These are phyloP conservation scores for Okapia johnstoni DNA, from an alignment of 2,113 vertebrate genomes.

Conservation along the genomic window DNA sequence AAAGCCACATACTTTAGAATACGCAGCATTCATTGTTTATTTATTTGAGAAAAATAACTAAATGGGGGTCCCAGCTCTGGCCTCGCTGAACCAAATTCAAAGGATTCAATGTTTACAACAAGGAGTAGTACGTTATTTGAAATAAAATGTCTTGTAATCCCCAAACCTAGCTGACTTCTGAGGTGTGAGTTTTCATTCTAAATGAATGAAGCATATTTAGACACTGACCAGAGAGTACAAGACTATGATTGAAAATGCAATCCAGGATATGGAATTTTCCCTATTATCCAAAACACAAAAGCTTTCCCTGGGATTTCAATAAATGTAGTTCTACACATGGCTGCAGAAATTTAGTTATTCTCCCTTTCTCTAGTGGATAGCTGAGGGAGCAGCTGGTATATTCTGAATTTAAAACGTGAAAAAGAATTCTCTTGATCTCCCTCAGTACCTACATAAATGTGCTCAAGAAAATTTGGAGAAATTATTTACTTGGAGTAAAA, in stretches of 20 bases:
- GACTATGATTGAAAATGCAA: slow-evolving; percentile 45
- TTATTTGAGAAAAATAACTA: slow-evolving; percentile 30
- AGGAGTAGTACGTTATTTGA: slow-evolving; percentile 34
- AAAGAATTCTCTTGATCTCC: slow-evolving; percentile 23
- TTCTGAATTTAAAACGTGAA: slow-evolving; percentile 60
- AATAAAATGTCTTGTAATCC: slow-evolving; percentile 59
- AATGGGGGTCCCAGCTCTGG: slow-evolving; percentile 20
- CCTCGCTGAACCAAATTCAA: slow-evolving; percentile 26
- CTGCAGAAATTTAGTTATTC: slow-evolving; percentile 64
- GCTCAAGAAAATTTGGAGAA: slow-evolving; percentile 52
- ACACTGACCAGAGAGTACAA: background rate
- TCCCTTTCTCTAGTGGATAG: slow-evolving; percentile 60
- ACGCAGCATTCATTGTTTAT: slow-evolving; percentile 8
- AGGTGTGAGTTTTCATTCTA: slow-evolving; percentile 42
- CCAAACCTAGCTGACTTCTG: slow-evolving; percentile 39
- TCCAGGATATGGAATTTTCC: slow-evolving; percentile 57
- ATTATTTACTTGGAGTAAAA: slow-evolving; percentile 56
- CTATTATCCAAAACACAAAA: slow-evolving; percentile 56
- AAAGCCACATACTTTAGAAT: slow-evolving; percentile 17
- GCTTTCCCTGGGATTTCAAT: slow-evolving; percentile 73
- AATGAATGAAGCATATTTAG: slow-evolving; percentile 55
- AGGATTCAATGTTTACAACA: background rate
- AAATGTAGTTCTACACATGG: slow-evolving; percentile 62
- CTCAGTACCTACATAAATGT: slow-evolving; percentile 44
- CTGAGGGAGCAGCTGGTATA: slow-evolving; percentile 59